Evolutionary conservation across 2,888 invertebrate genomes (phyloP), one percentile per base, ranked within the genome.

Genomic region (Globia sparganii): DNA sequence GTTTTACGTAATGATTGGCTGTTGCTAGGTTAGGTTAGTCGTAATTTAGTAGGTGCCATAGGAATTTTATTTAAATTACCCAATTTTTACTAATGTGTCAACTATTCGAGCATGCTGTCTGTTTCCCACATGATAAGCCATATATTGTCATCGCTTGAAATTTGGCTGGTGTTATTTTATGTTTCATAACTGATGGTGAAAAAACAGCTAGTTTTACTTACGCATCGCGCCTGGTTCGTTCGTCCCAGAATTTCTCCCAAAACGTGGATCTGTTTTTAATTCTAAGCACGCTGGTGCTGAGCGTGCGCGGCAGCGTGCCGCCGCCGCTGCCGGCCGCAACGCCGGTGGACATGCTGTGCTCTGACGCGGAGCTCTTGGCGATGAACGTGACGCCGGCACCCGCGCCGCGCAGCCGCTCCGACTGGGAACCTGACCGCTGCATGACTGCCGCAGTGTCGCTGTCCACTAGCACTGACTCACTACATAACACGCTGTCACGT

Each of bases 201-300:
- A 68, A 73, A 75, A 62, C 66, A 71, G 65, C 43, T 56, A 78
- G 79, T 74, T 73, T 72, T 88, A 97, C 98, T 98, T 97, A 98
- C 98, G 97, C 97, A 93, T 98, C 97, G 87, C 97, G 96, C 86
- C 97, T 97, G 80, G 97, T 97, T 88, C 97, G 97, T 87, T 98
- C 97, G 89, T 97, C 97, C 97, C 98, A 98, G 95, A 98, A 98
- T 94, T 98, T 98, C 92, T 98, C 98, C 98, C 98, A 98, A 94
- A 98, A 99, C 67, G 98, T 97, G 82, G 98, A 97, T 89, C 98
- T 97, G 93, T 98, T 97, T 91, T 98, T 98, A 91, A 98, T 98
- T 90, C 98, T 97, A 72, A 99, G 97, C 59, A 98, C 98, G 89
- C 98, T 98, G 82, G 98, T 98, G 93, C 98, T 98, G 84, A 98